Percentiles rank a stretch among this genome's conserved stretches.
Evolutionary conservation across 2,113 vertebrate species (phyloP).

Genomic region (Peromyscus californicus): DNA sequence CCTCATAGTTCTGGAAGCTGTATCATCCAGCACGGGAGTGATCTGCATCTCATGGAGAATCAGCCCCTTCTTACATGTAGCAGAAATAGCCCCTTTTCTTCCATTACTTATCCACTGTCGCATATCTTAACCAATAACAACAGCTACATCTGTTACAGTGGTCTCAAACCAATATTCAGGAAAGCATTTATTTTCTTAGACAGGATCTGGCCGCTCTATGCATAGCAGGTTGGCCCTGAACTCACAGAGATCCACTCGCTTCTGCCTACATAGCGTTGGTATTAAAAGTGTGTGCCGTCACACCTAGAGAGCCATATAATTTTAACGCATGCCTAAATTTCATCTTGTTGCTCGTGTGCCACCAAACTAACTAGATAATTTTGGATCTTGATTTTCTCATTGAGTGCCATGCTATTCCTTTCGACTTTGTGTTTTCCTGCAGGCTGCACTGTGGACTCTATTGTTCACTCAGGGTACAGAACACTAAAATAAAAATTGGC

Average conservation of each 20-base stretch:
- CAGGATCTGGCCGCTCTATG: background rate
- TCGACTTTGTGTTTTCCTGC: constrained; percentile 5
- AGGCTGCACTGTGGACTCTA: background rate
- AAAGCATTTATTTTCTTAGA: background rate
- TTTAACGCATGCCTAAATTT: constrained; percentile 22
- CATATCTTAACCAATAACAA: background rate
- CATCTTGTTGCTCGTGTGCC: constrained; percentile 16
- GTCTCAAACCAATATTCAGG: constrained; percentile 45
- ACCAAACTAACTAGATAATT: background rate
- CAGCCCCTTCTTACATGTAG: background rate
- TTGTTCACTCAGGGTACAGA: constrained; percentile 48
- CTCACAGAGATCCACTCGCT: background rate
- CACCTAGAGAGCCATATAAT: background rate
- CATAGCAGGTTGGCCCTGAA: background rate
- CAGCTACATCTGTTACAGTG: background rate
- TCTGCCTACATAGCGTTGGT: background rate
- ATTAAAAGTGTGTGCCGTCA: background rate
- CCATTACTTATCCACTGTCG: constrained; percentile 11
- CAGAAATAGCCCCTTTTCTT: background rate
- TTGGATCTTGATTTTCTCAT: background rate
- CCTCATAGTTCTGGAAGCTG: background rate
- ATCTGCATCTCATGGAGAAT: background rate
- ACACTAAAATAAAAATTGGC: constrained; percentile 23
- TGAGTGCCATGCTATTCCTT: background rate
- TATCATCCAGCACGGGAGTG: background rate